Evolutionary conservation across 2,113 vertebrate genomes (phyloP).

Genomic region (Suricata suricatta): DNA sequence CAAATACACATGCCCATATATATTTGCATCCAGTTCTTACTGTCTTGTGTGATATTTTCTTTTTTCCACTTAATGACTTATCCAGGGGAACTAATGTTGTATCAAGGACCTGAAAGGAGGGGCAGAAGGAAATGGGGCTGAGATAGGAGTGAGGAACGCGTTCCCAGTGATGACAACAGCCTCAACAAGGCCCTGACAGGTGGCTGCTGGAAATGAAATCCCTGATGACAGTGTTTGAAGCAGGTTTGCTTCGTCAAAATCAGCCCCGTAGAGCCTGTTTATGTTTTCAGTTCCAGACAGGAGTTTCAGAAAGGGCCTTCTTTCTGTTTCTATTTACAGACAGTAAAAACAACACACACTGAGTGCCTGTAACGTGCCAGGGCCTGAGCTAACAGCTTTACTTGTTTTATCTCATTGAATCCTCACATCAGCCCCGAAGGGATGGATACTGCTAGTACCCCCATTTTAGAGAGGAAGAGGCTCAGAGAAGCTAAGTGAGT

Average conservation of each 20-base stretch:
- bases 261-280: neutral
- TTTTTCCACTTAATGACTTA: neutral
- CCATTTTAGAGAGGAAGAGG: neutral
- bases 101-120: neutral
- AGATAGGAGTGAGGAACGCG: neutral
- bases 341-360: neutral
- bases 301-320: neutral
- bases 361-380: neutral
- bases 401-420: neutral
- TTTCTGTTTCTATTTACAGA: neutral
- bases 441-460: neutral
- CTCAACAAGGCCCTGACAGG: neutral
- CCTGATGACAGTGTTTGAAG: neutral
- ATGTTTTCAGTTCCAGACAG: neutral
- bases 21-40: neutral
- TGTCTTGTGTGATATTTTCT: neutral
- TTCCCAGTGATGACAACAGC: neutral
- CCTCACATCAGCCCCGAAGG: neutral
- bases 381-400: neutral
- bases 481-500: neutral
- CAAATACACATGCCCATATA: neutral
- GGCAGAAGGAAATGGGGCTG: neutral
- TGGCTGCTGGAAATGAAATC: neutral
- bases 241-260: neutral
- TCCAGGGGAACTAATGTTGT: neutral